Conservation (phyloP, 2,113 vertebrate species). For the Vulpes vulpes region DNA sequence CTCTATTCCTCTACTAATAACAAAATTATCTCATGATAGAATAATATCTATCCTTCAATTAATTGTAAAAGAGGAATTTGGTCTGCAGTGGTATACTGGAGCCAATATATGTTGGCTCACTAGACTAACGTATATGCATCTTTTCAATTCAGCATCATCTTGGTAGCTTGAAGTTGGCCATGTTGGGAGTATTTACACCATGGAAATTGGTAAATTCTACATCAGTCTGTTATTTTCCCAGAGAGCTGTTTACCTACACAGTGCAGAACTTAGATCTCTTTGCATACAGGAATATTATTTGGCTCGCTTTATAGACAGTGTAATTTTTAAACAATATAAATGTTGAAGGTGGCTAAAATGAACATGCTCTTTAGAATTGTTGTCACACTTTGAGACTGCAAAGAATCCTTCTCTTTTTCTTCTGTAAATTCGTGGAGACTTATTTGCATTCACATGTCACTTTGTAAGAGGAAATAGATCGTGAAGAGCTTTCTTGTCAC, state of each 20-base stretch:
- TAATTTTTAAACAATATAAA: background rate
- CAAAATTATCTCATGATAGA: background rate
- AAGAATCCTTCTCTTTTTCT: background rate
- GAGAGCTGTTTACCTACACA: background rate
- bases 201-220: background rate
- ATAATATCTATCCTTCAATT: background rate
- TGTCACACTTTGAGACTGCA: background rate
- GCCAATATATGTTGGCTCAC: background rate
- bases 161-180: background rate
- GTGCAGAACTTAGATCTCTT: background rate
- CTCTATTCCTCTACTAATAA: background rate
- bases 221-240: background rate
- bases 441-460: background rate
- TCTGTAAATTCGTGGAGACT: background rate
- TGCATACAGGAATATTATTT: background rate
- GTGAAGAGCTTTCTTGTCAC: background rate
- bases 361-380: slow-evolving; percentile 2
- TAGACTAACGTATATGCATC: background rate
- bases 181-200: background rate
- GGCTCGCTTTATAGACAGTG: background rate
- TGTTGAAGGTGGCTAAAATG: background rate
- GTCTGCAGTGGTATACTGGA: background rate
- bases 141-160: background rate
- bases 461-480: background rate
- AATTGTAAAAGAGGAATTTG: background rate